phyloP scores from a whole-genome alignment of 2,797 vertebrate genomes.

The Nothura maculosa region DNA sequence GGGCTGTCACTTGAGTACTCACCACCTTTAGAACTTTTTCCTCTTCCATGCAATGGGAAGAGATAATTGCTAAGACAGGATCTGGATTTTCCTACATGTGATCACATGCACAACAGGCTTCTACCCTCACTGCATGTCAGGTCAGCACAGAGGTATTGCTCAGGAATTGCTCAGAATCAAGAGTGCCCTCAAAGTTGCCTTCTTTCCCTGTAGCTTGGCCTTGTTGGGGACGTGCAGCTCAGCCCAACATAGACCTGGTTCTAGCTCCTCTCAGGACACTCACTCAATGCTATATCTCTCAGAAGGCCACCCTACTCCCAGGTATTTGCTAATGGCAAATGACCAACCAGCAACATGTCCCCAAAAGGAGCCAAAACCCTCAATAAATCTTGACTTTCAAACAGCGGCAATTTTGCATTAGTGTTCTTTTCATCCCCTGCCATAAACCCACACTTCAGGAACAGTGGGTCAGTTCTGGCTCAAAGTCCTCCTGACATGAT shows the following conservation, averaged over 20 bases:
- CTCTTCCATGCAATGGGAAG: not conserved
- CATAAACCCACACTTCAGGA: not conserved
- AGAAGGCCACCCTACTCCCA: not conserved
- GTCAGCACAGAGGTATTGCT: no score
- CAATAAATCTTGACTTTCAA: not conserved
- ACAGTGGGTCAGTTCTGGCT: not conserved
- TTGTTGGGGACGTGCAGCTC: not conserved
- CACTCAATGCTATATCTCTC: not conserved
- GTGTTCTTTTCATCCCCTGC: rapidly evolving
- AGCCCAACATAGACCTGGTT: not conserved
- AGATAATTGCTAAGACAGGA: not conserved
- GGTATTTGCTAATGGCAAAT: not conserved
- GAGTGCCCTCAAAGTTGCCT: not conserved
- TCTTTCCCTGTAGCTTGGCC: not conserved
- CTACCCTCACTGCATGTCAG: not conserved
- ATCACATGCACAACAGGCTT: no score
- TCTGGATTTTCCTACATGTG: not conserved
- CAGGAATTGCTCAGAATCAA: no score
- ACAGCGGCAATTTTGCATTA: not conserved
- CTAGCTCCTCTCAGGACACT: not conserved
- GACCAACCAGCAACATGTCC: not conserved
- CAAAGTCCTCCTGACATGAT: not conserved
- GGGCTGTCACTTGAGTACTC: not conserved
- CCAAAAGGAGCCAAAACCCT: not conserved
- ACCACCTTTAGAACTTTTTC: not conserved